Percentiles rank a stretch among this genome's conserved stretches.
Evolutionary conservation across 2,113 vertebrate species (phyloP).

Genomic region (Cyanoramphus novaezelandiae): DNA sequence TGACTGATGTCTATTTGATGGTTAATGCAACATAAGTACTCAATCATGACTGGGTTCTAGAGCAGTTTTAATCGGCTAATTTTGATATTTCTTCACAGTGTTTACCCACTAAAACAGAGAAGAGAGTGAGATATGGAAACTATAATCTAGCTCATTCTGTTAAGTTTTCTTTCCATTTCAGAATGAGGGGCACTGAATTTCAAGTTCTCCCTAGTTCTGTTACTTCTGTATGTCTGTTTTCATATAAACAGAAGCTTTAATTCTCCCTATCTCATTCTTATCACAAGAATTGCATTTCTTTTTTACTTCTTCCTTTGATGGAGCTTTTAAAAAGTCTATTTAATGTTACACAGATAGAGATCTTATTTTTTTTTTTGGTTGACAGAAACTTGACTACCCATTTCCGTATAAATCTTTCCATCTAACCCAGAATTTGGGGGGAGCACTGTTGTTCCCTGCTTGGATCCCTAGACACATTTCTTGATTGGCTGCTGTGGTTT

Average conservation of each 20-base stretch:
- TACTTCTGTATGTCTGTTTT: background rate
- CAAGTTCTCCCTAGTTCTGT: background rate
- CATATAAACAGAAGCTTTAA: background rate
- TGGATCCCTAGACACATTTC: background rate
- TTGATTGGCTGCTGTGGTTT: background rate
- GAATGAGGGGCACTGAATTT: background rate
- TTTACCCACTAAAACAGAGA: background rate
- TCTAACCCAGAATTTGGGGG: background rate
- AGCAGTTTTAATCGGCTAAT: background rate
- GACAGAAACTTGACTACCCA: background rate
- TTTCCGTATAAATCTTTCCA: background rate
- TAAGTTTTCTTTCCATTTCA: background rate
- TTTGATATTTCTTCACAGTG: background rate
- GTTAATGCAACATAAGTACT: background rate
- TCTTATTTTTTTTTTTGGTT: background rate
- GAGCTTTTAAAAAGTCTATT: background rate
- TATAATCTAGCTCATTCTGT: background rate
- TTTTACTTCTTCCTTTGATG: background rate
- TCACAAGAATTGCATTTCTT: background rate
- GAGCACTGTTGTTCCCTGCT: background rate
- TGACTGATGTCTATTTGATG: background rate
- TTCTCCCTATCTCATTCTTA: background rate
- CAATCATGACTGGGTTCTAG: background rate
- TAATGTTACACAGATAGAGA: background rate
- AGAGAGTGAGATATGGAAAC: background rate